Conservation (phyloP, 2,797 vertebrate species). For the Gadopsis bispinosus region DNA sequence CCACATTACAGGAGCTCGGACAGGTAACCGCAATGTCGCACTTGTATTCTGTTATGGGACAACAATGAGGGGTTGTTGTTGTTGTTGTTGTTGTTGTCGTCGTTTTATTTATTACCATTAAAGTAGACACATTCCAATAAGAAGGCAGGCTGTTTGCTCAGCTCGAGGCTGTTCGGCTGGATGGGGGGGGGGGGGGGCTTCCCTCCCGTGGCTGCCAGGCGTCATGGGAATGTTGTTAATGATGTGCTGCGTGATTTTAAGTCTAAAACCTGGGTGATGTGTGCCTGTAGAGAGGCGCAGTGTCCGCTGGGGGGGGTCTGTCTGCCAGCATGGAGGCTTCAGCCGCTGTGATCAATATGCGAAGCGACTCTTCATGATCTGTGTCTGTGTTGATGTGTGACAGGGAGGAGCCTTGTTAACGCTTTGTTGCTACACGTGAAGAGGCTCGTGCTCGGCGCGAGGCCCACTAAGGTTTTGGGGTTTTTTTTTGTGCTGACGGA, state of each 20-base stretch:
- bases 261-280: not conserved
- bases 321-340: no score
- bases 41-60: not conserved
- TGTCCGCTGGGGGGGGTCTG: no score
- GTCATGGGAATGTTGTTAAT: not conserved
- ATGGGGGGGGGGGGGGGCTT: not conserved
- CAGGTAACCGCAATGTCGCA: constrained; percentile 69
- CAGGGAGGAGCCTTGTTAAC: not conserved
- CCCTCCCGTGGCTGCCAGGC: not conserved
- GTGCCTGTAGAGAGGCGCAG: not conserved
- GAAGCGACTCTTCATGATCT: no score
- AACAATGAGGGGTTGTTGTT: not conserved
- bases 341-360: no score
- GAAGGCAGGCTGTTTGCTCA: not conserved
- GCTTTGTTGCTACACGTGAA: not conserved
- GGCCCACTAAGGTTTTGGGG: not conserved
- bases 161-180: not conserved
- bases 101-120: not conserved
- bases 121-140: not conserved
- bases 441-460: not conserved
- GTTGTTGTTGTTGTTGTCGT: not conserved
- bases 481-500: not conserved
- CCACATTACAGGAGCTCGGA: constrained; percentile 53
- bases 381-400: not conserved
- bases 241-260: not conserved